Conservation (phyloP, 2,797 vertebrate species). For the Triplophysa bombifrons region DNA sequence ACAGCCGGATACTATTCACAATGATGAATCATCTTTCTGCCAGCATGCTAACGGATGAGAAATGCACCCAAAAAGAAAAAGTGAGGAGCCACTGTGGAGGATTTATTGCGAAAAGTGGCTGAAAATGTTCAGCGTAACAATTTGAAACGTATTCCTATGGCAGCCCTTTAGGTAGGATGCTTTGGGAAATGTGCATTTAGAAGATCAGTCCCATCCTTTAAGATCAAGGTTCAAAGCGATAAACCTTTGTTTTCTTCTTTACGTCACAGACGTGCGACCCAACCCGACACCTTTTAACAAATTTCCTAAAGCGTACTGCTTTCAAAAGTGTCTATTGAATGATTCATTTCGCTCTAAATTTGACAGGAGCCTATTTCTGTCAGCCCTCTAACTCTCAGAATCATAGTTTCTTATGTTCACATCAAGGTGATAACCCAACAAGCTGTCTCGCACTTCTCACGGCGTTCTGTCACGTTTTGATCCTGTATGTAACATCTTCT, state of each 20-base stretch:
- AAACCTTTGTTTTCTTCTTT: conserved; percentile 9
- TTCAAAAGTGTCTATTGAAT: conserved; percentile 27
- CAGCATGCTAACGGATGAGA: conserved; percentile 37
- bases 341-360: neutral
- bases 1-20: conserved; percentile 31
- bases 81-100: conserved; percentile 27
- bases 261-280: conserved; percentile 13
- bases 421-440: conserved; percentile 52
- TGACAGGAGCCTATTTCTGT: conserved; percentile 24
- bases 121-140: neutral
- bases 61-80: conserved; percentile 36
- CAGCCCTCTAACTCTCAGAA: conserved; percentile 8
- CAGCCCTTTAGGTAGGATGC: neutral
- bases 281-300: conserved; percentile 1
- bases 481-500: conserved; percentile 71
- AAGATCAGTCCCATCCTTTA: conserved; percentile 37
- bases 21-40: conserved; percentile 38
- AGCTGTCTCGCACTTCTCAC: conserved; percentile 68
- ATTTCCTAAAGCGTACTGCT: neutral
- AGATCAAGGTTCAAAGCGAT: conserved; percentile 31
- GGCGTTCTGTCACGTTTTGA: conserved; percentile 74
- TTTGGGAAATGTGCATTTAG: conserved; percentile 32
- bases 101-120: conserved; percentile 38
- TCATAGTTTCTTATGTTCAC: conserved; percentile 45
- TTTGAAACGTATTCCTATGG: conserved; percentile 15